These are phyloP conservation scores for Arion vulgaris DNA, from an alignment of 1,140 invertebrate genomes.

Conservation along the genomic window DNA sequence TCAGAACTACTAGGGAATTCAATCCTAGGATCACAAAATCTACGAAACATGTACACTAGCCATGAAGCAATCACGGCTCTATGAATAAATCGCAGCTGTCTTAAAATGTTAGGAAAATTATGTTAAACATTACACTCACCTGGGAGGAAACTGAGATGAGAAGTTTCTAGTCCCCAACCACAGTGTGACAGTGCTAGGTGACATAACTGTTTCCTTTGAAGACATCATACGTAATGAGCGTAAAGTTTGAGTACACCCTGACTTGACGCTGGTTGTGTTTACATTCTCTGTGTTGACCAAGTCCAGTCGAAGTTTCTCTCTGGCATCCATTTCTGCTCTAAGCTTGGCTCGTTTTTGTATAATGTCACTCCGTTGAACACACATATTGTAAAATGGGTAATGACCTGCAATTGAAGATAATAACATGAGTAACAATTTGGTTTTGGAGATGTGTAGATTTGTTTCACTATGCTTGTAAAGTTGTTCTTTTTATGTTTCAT, in stretches of 20 bases:
- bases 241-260: slow-evolving; percentile 30
- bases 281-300: slow-evolving; percentile 4
- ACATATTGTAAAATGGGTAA: slow-evolving; percentile 41
- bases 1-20: too few relatives aligned
- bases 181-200: slow-evolving; percentile 61
- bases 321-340: slow-evolving; percentile 27
- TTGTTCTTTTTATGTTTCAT: too few relatives aligned
- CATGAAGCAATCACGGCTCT: too few relatives aligned
- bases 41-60: too few relatives aligned
- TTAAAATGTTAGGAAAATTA: too few relatives aligned
- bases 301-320: slow-evolving; percentile 34
- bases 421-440: too few relatives aligned
- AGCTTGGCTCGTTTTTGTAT: slow-evolving; percentile 22
- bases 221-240: slow-evolving; percentile 35
- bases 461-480: too few relatives aligned
- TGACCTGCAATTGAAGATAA: slow-evolving; percentile 22
- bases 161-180: slow-evolving; percentile 69
- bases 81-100: too few relatives aligned
- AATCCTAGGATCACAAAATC: too few relatives aligned
- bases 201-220: slow-evolving; percentile 46
- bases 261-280: neutral
- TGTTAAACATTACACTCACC: slow-evolving; percentile 1
- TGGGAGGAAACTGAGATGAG: slow-evolving; percentile 66
- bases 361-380: slow-evolving; percentile 32
- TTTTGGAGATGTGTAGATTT: too few relatives aligned